Conservation (phyloP, 2,888 invertebrate species). For the Ditylenchus weischeri region DNA sequence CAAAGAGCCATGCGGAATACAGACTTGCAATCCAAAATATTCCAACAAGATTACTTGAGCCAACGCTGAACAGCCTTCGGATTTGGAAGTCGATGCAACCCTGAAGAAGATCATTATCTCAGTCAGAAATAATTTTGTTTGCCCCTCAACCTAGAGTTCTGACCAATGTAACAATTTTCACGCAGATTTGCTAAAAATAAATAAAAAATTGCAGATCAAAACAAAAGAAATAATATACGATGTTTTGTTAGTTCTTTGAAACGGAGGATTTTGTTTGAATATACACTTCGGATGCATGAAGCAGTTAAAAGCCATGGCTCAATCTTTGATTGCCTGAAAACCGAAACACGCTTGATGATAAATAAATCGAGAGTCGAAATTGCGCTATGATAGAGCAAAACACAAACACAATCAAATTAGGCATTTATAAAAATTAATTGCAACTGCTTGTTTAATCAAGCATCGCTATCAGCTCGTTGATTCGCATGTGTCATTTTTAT, state of each 20-base stretch:
- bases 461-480: no score
- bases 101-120: conserved; percentile 55
- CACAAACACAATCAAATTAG: no score
- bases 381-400: no score
- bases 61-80: conserved; percentile 73
- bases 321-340: no score
- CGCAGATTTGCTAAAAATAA: no score
- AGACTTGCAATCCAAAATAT: conserved; percentile 74
- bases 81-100: conserved; percentile 78
- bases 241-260: conserved; percentile 65
- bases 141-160: no score
- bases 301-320: neutral
- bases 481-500: no score
- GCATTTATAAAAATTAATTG: no score
- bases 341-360: no score
- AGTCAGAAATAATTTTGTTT: neutral
- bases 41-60: conserved; percentile 77
- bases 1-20: conserved; percentile 76
- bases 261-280: conserved; percentile 73
- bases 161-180: no score
- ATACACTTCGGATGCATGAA: conserved; percentile 88
- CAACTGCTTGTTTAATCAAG: no score
- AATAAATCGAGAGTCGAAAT: no score
- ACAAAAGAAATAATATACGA: conserved; percentile 4
- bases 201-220: neutral